phyloP scores from a whole-genome alignment of 2,113 vertebrate species.

The Ciconia boyciana region DNA sequence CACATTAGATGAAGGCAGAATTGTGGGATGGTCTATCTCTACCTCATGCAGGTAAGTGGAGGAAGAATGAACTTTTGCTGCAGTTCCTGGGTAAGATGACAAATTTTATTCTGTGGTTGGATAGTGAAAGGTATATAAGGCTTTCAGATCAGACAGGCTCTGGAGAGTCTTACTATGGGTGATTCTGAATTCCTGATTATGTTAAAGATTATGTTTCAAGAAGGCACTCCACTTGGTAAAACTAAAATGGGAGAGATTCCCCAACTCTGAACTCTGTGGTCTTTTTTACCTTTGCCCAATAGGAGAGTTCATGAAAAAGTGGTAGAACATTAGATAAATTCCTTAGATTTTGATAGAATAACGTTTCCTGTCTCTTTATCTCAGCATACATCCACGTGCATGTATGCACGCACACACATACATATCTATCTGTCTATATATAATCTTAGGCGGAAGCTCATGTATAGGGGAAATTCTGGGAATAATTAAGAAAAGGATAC shows the following conservation, averaged over 20 bases:
- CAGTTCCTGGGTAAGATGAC: not conserved
- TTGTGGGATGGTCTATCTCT: not conserved
- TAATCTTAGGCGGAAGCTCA: slow-evolving; percentile 53
- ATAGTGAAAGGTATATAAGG: not conserved
- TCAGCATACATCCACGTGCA: not conserved
- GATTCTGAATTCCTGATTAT: not conserved
- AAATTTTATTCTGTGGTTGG: not conserved
- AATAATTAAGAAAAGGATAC: slow-evolving; percentile 68
- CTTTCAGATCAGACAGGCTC: not conserved
- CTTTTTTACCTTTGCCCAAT: not conserved
- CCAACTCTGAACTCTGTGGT: not conserved
- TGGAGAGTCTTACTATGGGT: not conserved
- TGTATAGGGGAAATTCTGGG: slow-evolving; percentile 56
- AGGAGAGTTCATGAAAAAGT: not conserved
- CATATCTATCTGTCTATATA: slow-evolving; percentile 34
- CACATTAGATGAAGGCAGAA: not conserved
- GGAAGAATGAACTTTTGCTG: not conserved
- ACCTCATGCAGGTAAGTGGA: not conserved
- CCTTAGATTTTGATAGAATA: not conserved
- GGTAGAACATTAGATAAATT: not conserved
- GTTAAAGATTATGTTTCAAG: not conserved
- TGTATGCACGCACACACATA: not conserved
- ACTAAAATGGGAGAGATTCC: not conserved
- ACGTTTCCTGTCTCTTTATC: not conserved
- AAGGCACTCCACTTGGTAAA: not conserved